Evolutionary conservation across 2,113 vertebrate species (phyloP).

Genomic region (Piliocolobus tephrosceles): DNA sequence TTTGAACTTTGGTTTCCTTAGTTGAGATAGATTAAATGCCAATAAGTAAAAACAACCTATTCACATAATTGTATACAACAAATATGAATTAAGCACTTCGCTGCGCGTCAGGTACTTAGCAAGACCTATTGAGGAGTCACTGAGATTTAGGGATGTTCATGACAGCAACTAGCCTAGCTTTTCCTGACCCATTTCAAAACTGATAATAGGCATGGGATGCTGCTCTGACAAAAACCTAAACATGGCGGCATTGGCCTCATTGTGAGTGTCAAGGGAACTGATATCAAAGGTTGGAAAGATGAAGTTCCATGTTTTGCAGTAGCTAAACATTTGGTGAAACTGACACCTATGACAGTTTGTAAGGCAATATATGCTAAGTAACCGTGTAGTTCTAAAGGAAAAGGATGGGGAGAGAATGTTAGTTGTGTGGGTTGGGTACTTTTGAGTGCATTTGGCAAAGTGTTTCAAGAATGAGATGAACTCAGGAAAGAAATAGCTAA

Average conservation of each 20-base stretch:
- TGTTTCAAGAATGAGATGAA: not conserved
- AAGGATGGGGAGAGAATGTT: not conserved
- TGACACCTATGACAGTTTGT: not conserved
- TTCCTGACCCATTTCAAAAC: not conserved
- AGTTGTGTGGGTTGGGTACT: not conserved
- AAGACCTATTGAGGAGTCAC: not conserved
- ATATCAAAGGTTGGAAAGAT: not conserved
- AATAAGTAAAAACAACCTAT: not conserved
- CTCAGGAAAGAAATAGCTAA: not conserved
- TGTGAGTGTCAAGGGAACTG: not conserved
- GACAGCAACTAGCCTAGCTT: not conserved
- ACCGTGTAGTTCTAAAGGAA: not conserved
- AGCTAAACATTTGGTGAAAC: not conserved
- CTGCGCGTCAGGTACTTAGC: not conserved
- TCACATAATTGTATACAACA: not conserved
- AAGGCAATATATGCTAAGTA: not conserved
- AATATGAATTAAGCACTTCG: not conserved
- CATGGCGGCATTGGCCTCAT: not conserved
- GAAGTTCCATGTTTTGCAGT: not conserved
- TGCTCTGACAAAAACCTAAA: not conserved
- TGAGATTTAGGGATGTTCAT: not conserved
- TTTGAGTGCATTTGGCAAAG: not conserved
- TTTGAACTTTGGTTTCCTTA: not conserved
- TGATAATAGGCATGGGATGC: no score
- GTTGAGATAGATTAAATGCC: not conserved